Conservation (phyloP, 2,113 vertebrate genomes). For the Ramphastos sulfuratus region DNA sequence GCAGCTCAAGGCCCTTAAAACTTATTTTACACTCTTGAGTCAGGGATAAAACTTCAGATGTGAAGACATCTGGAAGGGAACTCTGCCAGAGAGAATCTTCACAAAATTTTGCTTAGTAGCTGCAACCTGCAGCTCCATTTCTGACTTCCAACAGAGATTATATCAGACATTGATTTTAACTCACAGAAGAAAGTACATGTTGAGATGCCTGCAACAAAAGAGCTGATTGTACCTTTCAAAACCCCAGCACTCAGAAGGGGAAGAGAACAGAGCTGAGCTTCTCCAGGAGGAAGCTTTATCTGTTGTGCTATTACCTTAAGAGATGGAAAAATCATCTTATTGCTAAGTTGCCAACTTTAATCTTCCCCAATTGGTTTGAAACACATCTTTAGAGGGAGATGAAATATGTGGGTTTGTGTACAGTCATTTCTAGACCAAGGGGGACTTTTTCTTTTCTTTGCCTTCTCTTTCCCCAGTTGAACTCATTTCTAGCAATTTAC, state of each 20-base stretch:
- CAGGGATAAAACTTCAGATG: background rate
- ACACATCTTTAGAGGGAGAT: constrained; percentile 21
- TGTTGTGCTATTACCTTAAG: constrained; percentile 45
- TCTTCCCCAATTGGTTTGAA: constrained; percentile 61
- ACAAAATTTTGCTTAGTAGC: background rate
- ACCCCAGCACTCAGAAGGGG: constrained; percentile 22
- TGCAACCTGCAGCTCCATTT: background rate
- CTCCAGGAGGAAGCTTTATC: constrained; percentile 5
- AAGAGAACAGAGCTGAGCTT: constrained; percentile 14
- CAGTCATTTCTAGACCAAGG: background rate
- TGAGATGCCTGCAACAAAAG: constrained; percentile 60
- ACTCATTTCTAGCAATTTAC: background rate
- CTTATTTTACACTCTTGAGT: background rate
- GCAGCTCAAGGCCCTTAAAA: background rate
- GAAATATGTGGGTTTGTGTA: constrained; percentile 1
- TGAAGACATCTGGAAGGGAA: background rate
- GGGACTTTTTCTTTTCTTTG: background rate
- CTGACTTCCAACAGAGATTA: constrained; percentile 5
- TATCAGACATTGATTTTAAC: constrained; percentile 32
- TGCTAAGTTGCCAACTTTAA: constrained; percentile 54
- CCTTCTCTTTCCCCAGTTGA: background rate
- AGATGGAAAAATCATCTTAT: constrained; percentile 57
- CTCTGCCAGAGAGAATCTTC: background rate
- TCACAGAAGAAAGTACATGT: constrained; percentile 2
- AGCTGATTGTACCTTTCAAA: constrained; percentile 50